Evolutionary conservation across 2,888 invertebrate species (phyloP), one percentile per base, ranked within the genome.

Genomic region (Lampropteryx suffumata): DNA sequence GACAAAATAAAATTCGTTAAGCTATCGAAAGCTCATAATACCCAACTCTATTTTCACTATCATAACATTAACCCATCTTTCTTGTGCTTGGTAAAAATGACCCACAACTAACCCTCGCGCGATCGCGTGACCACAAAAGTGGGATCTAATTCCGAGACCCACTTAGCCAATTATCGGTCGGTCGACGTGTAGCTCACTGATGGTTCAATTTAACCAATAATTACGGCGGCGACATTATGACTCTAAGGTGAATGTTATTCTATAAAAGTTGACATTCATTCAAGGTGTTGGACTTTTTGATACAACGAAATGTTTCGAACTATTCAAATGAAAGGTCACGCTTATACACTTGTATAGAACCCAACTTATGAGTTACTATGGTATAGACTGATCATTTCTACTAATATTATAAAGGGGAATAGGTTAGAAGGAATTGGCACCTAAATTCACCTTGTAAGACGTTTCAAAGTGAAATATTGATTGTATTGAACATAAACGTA

Each of bases 161-260:
- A 81, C 82, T 84, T 84, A 83, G 73, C 76, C 81, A 79, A 82
- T 83, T 84, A 84, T 83, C 76, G 78, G 65, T 59, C 59, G 63
- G 67, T 62, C 67, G 72, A 72, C 74, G 76, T 74, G 76, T 45
- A 53, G 56, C 57, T 63, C 59, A 61, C 61, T 83, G 80, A 84
- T 79, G 79, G 79, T 76, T 85, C 81, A 76, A 84, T 84, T 84
- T 69, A 67, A 71, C 71, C 69, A 67, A 70, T 76, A 72, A 76
- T 73, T 69, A 67, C 58, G 47, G 51, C 54, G 56, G 58, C 52
- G 61, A 65, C 58, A 58, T 67, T 71, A 71, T 48, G 51, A 29
- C 27, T 6, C 29, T 11, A 33, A 32, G 24, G 33, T 33, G 29
- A 8, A 37, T 36, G 36, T 33, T 36, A 35, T 56, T 56, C 49